These are phyloP conservation scores for Condylura cristata DNA, from an alignment of 2,113 vertebrate genomes.

Conservation along the genomic window DNA sequence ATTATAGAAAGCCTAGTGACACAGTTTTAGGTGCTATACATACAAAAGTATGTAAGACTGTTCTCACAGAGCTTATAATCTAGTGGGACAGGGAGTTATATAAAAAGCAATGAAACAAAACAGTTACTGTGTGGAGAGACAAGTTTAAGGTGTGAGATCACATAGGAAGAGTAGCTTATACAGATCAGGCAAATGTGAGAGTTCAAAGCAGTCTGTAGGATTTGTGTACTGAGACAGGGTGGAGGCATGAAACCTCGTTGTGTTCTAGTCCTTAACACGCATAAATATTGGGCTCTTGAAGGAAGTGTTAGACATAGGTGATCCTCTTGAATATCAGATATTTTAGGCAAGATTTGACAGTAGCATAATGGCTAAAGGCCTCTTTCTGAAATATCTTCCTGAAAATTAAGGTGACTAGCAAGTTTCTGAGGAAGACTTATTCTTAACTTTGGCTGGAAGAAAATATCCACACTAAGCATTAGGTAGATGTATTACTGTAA, in stretches of 20 bases:
- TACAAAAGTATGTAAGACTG: background rate
- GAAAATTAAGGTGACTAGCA: background rate
- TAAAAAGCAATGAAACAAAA: background rate
- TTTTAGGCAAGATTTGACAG: slow-evolving; percentile 5
- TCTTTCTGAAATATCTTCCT: too few species aligned
- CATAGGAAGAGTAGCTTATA: background rate
- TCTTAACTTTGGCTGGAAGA: background rate
- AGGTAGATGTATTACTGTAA: background rate
- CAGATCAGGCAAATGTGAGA: background rate
- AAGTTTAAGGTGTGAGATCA: background rate
- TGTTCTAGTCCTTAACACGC: background rate
- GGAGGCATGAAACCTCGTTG: background rate
- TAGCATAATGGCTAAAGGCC: background rate
- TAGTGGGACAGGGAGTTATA: background rate
- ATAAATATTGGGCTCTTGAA: background rate
- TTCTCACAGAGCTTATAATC: background rate
- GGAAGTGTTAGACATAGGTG: background rate
- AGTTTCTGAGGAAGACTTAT: background rate
- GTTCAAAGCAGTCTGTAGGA: background rate
- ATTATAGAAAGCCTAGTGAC: background rate
- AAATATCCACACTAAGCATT: background rate
- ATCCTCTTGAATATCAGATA: background rate
- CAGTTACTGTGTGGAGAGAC: background rate
- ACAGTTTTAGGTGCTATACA: background rate
- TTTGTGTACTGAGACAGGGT: background rate